Evolutionary conservation across 2,888 invertebrate genomes (phyloP).

Genomic region (Tuta absoluta): DNA sequence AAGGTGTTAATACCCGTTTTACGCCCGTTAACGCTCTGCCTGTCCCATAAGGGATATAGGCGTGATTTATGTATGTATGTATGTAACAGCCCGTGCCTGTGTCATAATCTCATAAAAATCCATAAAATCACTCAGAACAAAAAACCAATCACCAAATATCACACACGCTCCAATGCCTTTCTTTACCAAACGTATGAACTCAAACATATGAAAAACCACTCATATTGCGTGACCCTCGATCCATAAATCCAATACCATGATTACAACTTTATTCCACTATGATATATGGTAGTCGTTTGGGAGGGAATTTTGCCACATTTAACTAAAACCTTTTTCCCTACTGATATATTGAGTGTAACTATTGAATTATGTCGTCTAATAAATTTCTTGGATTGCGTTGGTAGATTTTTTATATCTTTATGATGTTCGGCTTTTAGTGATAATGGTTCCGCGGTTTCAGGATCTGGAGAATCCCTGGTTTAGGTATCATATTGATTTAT

Average conservation of each 20-base stretch:
- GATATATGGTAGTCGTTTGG: slow-evolving; percentile 19
- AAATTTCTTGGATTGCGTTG: slow-evolving; percentile 3
- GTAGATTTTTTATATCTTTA: neutral
- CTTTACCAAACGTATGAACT: slow-evolving; percentile 16
- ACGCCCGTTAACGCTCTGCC: too few species aligned
- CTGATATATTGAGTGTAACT: slow-evolving; percentile 19
- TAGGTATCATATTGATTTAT: neutral
- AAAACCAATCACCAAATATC: neutral
- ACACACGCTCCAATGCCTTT: neutral
- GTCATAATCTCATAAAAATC: too few species aligned
- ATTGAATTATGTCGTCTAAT: slow-evolving; percentile 19
- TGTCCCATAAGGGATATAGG: too few species aligned
- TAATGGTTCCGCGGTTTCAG: neutral
- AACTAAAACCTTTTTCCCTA: slow-evolving; percentile 14
- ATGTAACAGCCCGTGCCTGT: too few species aligned
- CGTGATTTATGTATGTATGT: too few species aligned
- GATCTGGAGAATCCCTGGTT: neutral
- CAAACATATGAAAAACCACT: slow-evolving; percentile 13
- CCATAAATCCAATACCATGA: slow-evolving; percentile 26
- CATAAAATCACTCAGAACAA: too few species aligned
- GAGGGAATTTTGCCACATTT: slow-evolving; percentile 13
- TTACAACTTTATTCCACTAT: slow-evolving; percentile 28
- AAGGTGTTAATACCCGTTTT: too few species aligned
- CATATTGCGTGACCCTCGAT: neutral
- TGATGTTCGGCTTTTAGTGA: neutral